Conservation (phyloP, 1,140 invertebrate species). For the Leptestheria dahalacensis region DNA sequence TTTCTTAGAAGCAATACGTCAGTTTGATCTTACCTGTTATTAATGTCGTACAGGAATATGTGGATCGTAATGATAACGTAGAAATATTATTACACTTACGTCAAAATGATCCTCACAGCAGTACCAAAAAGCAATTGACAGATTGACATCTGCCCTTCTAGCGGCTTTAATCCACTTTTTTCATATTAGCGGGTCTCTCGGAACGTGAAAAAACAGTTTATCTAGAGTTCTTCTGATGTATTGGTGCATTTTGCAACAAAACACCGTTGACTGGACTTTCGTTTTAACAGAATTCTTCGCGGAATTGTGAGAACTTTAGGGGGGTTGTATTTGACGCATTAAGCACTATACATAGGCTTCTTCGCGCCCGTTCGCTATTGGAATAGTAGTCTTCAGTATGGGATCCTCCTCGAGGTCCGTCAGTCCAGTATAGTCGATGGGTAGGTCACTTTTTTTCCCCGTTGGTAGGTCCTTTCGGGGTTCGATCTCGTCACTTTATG, state of each 20-base stretch:
- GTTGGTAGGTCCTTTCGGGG: no score
- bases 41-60: not conserved
- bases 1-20: not conserved
- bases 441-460: no score
- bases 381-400: no score
- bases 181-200: not conserved
- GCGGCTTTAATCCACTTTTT: not conserved
- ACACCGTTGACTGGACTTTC: conserved; percentile 25
- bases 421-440: no score
- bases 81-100: not conserved
- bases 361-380: no score
- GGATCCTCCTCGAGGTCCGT: no score
- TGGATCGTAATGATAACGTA: not conserved
- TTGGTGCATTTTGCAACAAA: not conserved
- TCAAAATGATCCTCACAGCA: conserved; percentile 3
- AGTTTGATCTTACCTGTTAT: not conserved
- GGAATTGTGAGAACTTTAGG: no score
- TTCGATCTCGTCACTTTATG: no score
- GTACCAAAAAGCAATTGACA: not conserved
- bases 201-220: conserved; percentile 1
- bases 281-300: not conserved
- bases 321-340: no score
- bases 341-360: no score
- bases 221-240: not conserved
- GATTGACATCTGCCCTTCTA: not conserved